Evolutionary conservation across 2,113 vertebrate species (phyloP), one percentile per base, ranked within the genome.

Genomic region (Odobenus rosmarus): DNA sequence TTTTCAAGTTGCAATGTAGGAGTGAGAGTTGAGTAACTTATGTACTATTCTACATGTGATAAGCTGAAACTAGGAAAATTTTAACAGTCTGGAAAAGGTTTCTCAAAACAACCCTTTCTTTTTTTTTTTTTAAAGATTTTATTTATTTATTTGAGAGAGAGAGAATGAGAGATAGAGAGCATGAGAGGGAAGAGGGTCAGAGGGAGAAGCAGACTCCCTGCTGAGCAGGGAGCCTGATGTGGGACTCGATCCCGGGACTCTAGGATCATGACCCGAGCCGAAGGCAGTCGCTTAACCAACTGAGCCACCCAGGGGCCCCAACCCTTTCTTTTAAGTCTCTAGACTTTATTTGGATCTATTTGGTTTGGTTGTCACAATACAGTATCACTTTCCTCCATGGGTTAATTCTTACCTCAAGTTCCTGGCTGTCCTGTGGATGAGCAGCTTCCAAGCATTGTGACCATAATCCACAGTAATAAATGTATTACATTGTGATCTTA

Each of bases 21-120:
- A 98, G 96, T 98, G 98, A 98, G 96, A 98, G 81, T 84, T 95
- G 95, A 98, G 98, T 94, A 98, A 97, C 61, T 97, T 90, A 98
- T 93, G 42, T 97, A 96, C 92, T 95, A 85, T 0, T 5, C 89
- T 97, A 86, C 79, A 53, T 95, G 80, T 96, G 96, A 98, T 90
- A 93, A 96, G 89, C 96, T 76, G 93, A 97, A 97, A 93, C 0
- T 4, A 57, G 91, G 90, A 97, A 87, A 72, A 97, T 90, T 83
- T 95, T 97, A 97, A 95, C 81, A 74, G 49, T 51, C 88, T 93
- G 80, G 71, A 96, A 98, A 92, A 64, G 49, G 1, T 91, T 97
- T 98, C 82, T 94, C 51, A 93, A 84, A 96, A 76, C 14, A 93
- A 86, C n/a, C n/a, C n/a, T n/a, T n/a, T n/a, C n/a, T n/a, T n/a